Base-by-base conservation (phyloP, 2,797 vertebrate genomes). In the Acipenser transmontanus region DNA sequence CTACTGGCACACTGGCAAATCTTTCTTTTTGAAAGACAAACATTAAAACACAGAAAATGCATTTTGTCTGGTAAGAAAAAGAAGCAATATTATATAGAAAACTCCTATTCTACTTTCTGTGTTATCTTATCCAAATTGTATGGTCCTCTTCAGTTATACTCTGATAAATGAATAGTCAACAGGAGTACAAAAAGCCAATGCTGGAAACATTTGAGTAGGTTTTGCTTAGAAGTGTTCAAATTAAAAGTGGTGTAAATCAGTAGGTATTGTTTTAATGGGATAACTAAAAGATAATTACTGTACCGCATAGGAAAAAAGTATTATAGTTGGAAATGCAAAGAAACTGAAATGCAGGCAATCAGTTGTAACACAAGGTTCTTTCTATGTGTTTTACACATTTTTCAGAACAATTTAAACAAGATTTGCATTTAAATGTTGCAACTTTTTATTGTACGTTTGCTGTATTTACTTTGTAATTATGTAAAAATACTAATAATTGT, bases 11-110 rank as follows among this genome's bases (percentile, higher is more conserved):
- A 34, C 34, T 34, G 63, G 69, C 72, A 67, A 73, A 62, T 66
- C 57, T 66, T 73, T 67, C 61, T 72, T 66, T 71, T 61, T 69
- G 68, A 74, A 59, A 73, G 50, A 70, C 70, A 62, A 72, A 34
- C 34, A 34, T 34, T 8, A 60, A n/a, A 66, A 74, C 50, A 61
- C 14, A 67, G 61, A 68, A 60, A 73, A 71, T 61, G 66, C 63
- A 65, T 67, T 62, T 34, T 65, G 50, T 64, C 61, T 71, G 59
- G 47, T 61, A 49, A 69, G 8, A 59, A 62, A 69, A 8, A 72
- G 62, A 68, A 73, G 67, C 61, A 63, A 63, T 54, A 68, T 7
- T 54, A 47, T 65, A 73, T 68, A 20, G 70, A 73, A 74, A 47
- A 52, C 52, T 34, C 20, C 20, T 61, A 66, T 67, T 49, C 34